phyloP scores from a whole-genome alignment of 2,888 invertebrate species.

The Pinctada fucata region DNA sequence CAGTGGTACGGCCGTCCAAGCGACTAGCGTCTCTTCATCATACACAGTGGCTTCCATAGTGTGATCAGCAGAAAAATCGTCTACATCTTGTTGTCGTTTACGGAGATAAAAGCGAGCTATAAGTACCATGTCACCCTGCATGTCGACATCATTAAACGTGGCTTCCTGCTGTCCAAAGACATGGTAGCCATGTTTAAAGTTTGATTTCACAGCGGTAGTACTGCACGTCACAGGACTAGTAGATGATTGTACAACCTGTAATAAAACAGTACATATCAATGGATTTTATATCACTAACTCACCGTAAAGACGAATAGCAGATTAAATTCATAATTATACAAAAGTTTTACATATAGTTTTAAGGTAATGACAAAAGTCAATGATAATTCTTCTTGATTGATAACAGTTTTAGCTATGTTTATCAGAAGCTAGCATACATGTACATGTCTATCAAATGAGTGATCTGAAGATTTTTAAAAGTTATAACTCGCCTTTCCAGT shows the following conservation, averaged over 20 bases:
- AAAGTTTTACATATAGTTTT: no score
- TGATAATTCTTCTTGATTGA: no score
- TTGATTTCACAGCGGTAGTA: slow-evolving; percentile 72
- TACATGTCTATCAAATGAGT: no score
- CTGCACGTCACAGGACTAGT: slow-evolving; percentile 73
- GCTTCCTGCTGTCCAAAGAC: slow-evolving; percentile 76
- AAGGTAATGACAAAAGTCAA: no score
- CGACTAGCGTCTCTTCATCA: slow-evolving; percentile 69
- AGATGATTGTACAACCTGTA: slow-evolving; percentile 70
- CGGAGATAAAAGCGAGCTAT: slow-evolving; percentile 72
- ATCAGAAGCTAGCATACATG: no score
- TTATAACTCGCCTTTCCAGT: slow-evolving; percentile 68
- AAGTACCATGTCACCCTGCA: slow-evolving; percentile 70
- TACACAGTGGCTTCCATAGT: slow-evolving; percentile 57
- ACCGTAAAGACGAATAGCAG: no score
- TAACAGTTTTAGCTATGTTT: no score
- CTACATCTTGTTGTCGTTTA: slow-evolving; percentile 49
- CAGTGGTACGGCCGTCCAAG: slow-evolving; percentile 73
- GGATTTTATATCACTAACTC: no score
- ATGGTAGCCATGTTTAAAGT: slow-evolving; percentile 72
- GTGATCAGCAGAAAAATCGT: slow-evolving; percentile 52
- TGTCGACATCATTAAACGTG: slow-evolving; percentile 68
- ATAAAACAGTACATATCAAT: slow-evolving; percentile 19
- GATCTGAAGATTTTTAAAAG: no score
- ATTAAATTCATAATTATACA: no score